These are phyloP conservation scores for Tor tambroides DNA, from an alignment of 2,113 vertebrate species.

Conservation along the genomic window DNA sequence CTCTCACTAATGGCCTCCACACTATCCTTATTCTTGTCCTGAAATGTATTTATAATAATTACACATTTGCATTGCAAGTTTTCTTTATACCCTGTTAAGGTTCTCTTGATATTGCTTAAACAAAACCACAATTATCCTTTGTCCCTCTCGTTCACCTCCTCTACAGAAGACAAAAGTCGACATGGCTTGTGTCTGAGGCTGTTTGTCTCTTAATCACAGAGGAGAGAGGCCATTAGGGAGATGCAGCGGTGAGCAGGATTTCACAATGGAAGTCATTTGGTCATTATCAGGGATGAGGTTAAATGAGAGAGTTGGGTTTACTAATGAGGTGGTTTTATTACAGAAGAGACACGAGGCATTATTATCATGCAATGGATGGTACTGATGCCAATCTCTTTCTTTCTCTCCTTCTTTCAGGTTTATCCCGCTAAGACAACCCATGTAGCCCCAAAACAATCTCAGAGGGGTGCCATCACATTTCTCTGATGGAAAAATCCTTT, in stretches of 20 bases:
- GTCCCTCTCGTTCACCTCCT: slow-evolving; percentile 56
- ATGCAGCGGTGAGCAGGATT: slow-evolving; percentile 50
- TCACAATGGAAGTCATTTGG: slow-evolving; percentile 59
- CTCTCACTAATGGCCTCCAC: background rate
- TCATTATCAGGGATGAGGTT: slow-evolving; percentile 63
- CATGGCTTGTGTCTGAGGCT: slow-evolving; percentile 63
- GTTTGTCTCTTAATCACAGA: slow-evolving; percentile 68
- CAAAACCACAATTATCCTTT: slow-evolving; percentile 68
- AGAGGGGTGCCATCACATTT: slow-evolving; percentile 40
- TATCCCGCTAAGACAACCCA: background rate
- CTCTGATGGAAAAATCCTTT: background rate
- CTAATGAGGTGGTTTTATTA: slow-evolving; percentile 63
- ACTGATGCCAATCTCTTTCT: background rate
- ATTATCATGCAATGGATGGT: slow-evolving; percentile 49
- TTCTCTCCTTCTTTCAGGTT: background rate
- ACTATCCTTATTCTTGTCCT: background rate
- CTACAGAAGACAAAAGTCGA: slow-evolving; percentile 61
- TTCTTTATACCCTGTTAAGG: slow-evolving; percentile 23
- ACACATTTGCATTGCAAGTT: slow-evolving; percentile 51
- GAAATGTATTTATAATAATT: slow-evolving; percentile 4
- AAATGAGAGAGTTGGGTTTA: slow-evolving; percentile 60
- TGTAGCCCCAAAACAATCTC: slow-evolving; percentile 15
- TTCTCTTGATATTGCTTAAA: slow-evolving; percentile 55
- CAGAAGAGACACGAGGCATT: slow-evolving; percentile 54
- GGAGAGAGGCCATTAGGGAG: slow-evolving; percentile 63